Percentiles rank a stretch among this genome's conserved stretches.
phyloP scores from a whole-genome alignment of 2,888 invertebrate genomes.

The Heteromyza rotundicornis region DNA sequence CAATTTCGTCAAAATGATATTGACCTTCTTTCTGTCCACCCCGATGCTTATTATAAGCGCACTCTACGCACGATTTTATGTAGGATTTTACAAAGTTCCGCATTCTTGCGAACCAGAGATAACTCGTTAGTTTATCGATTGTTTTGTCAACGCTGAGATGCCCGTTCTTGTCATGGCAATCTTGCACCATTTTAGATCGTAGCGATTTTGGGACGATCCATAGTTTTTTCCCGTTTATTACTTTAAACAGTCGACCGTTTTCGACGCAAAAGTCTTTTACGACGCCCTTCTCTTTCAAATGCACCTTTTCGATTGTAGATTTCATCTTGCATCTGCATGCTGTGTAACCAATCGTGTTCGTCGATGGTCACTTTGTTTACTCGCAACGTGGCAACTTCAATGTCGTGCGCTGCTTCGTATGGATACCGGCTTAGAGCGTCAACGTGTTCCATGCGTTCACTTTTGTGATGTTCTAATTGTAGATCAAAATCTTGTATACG shows the following conservation, averaged over 20 bases:
- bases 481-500: too few species aligned
- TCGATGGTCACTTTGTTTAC: slow-evolving; percentile 3
- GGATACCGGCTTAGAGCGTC: slow-evolving; percentile 20
- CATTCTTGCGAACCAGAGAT: slow-evolving; percentile 59
- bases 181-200: slow-evolving; percentile 3
- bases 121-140: slow-evolving; percentile 36
- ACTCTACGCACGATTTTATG: slow-evolving; percentile 40
- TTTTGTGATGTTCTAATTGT: too few species aligned
- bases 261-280: background rate
- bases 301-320: background rate
- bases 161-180: slow-evolving; percentile 28
- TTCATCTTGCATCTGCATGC: slow-evolving; percentile 17
- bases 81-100: slow-evolving; percentile 52
- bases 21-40: slow-evolving; percentile 7
- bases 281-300: background rate
- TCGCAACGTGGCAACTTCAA: too few species aligned
- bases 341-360: slow-evolving; percentile 1
- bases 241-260: background rate
- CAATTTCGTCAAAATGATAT: slow-evolving; percentile 18
- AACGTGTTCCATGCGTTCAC: slow-evolving; percentile 24
- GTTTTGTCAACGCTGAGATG: slow-evolving; percentile 33
- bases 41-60: slow-evolving; percentile 47
- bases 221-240: background rate
- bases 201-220: slow-evolving; percentile 25
- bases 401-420: too few species aligned